A percentile compares a stretch with the other conserved stretches of the same genome.
Conservation (phyloP, 2,888 invertebrate genomes). For the Sabatieria punctata region DNA sequence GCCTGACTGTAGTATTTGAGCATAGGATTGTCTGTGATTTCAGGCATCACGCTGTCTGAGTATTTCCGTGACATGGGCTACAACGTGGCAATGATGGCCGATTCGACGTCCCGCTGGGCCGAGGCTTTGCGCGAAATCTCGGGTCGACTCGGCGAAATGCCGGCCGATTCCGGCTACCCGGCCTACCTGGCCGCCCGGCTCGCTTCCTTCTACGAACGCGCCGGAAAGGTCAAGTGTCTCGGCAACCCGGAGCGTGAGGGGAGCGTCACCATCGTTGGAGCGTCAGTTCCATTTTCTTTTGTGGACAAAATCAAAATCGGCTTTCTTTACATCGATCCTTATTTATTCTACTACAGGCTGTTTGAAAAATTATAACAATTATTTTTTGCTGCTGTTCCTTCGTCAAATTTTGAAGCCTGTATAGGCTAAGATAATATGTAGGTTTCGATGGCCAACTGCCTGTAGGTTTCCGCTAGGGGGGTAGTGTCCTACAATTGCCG, state of each 20-base stretch:
- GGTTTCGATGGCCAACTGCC: too few relatives aligned
- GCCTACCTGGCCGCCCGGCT: constrained; percentile 94
- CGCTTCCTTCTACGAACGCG: constrained; percentile 98
- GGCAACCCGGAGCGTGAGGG: constrained; percentile 90
- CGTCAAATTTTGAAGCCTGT: too few relatives aligned
- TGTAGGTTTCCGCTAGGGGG: too few relatives aligned
- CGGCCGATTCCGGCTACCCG: constrained; percentile 89
- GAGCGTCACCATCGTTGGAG: constrained; percentile 96
- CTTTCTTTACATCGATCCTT: too few relatives aligned
- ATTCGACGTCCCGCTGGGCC: constrained; percentile 99
- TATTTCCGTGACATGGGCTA: constrained; percentile 96
- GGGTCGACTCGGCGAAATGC: constrained; percentile 98
- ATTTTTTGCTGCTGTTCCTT: too few relatives aligned
- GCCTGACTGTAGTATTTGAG: too few relatives aligned
- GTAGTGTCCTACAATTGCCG: too few relatives aligned
- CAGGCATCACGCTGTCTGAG: constrained; percentile 94
- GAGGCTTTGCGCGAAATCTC: constrained; percentile 99
- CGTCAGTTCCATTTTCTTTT: constrained; percentile 42
- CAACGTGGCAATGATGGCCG: constrained; percentile 99
- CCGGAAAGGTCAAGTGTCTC: constrained; percentile 67
- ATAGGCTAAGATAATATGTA: too few relatives aligned
- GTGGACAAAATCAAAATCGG: too few relatives aligned
- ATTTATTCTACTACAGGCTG: too few relatives aligned
- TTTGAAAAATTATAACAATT: too few relatives aligned
- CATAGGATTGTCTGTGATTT: too few relatives aligned